Base-by-base conservation (phyloP, 2,113 vertebrate species). In the Aphyosemion australe region DNA sequence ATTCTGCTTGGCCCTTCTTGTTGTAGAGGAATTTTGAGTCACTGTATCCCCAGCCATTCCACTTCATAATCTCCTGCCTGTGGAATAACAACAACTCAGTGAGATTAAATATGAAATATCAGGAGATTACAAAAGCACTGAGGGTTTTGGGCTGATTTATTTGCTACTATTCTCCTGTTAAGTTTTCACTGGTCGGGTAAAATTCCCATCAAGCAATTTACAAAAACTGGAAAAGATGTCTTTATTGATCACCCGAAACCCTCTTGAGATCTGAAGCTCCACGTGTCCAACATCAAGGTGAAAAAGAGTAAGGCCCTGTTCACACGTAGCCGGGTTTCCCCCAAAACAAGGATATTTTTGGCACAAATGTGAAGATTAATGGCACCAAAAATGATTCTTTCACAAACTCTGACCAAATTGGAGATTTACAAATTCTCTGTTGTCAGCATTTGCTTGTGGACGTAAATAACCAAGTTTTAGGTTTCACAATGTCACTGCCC, bases 1-100 rank as follows among this genome's bases (percentile, higher is more conserved):
- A 96, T 90, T 99, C 97, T 82, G 92, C 90, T 90, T 99, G 96
- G 37, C 96, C 96, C 76, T 98, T 98, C 87, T 99, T 99, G 88
- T 99, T 99, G 79, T 96, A 94, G 65, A 96, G 72, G 67, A 99
- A 98, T 87, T 89, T 96, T 57, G 97, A 95, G 71, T 99, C 97
- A 74, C 92, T 97, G 87, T 99, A 99, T 64, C 97, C 97, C 97
- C 97, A 99, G 72, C 97, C 97, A 70, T 99, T 99, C 97, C 97
- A 99, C 76, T 99, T 99, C 92, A 99, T 92, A 76, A 97, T 76
- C 88, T 99, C 97, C 91, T 99, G 97, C 88, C 97, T 99, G 85
- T 72, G 63, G 49, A 80, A 65, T 82, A 58, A 82, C 15, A 71
- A 74, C 15, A 47, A 16, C 8, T 18, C 41, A 13, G 16, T 18